phyloP scores from a whole-genome alignment of 2,797 vertebrate species.

The Tenualosa ilisha region DNA sequence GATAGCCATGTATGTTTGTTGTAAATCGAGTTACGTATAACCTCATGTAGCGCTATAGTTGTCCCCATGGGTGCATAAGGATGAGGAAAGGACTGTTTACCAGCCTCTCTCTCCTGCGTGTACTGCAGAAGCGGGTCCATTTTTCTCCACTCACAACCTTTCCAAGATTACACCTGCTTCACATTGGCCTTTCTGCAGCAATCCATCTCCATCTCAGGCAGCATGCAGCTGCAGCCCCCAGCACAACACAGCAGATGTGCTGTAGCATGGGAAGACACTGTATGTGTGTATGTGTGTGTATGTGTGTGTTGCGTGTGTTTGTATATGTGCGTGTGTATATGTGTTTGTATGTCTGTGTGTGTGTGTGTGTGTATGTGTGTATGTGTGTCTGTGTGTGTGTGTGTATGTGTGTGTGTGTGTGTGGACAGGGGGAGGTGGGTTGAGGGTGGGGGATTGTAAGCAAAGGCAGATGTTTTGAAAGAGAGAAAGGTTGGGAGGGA shows the following conservation, averaged over 20 bases:
- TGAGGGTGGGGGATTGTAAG: no score
- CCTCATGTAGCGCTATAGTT: neutral
- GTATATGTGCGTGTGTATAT: no score
- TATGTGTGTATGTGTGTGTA: no score
- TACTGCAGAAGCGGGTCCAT: neutral
- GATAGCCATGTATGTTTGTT: neutral
- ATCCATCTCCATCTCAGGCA: conserved; percentile 28
- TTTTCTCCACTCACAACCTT: neutral
- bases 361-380: no score
- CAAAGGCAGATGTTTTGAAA: neutral
- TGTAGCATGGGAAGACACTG: neutral
- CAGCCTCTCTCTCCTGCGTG: neutral
- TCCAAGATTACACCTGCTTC: conserved; percentile 1
- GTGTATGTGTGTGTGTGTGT: no score
- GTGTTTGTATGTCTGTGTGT: no score
- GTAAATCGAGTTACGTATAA: neutral
- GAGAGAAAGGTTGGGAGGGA: neutral
- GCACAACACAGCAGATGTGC: neutral
- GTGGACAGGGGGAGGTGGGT: no score
- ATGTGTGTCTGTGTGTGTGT: no score
- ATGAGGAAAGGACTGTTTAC: neutral
- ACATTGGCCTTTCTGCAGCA: neutral
- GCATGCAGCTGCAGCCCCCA: conserved; percentile 11
- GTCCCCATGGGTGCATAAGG: neutral
- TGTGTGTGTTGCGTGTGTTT: no score